phyloP scores from a whole-genome alignment of 2,113 vertebrate species.

The Eira barbara region DNA sequence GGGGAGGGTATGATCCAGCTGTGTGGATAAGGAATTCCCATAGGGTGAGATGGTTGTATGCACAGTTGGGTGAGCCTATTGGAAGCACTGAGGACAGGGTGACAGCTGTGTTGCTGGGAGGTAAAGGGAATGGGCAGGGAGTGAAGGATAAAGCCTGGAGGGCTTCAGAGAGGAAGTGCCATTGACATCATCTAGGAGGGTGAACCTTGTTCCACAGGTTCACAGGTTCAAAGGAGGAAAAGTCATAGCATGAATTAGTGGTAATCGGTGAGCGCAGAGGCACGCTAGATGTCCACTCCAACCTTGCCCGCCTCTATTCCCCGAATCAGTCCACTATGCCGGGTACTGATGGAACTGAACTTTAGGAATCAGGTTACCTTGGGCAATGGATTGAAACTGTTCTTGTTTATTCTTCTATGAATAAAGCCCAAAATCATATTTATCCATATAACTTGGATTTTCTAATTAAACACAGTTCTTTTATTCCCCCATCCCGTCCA shows the following conservation, averaged over 20 bases:
- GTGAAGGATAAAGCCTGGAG: not conserved
- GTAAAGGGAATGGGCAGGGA: not conserved
- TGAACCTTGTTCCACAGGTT: not conserved
- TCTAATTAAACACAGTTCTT: not conserved
- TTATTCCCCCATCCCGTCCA: not conserved
- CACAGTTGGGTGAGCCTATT: not conserved
- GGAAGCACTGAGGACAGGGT: not conserved
- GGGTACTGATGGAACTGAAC: not conserved
- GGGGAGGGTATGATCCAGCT: not conserved
- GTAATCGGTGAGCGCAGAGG: accelerated
- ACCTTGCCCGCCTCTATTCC: too few relatives aligned
- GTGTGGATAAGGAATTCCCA: not conserved
- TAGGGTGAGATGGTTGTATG: not conserved
- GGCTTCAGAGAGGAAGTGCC: not conserved
- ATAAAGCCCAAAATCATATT: not conserved
- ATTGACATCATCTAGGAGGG: not conserved
- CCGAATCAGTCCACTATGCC: not conserved
- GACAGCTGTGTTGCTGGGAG: not conserved
- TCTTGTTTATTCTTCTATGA: not conserved
- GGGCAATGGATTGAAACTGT: not conserved
- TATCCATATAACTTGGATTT: not conserved
- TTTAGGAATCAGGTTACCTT: not conserved
- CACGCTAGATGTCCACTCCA: accelerated
- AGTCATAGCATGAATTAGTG: not conserved
- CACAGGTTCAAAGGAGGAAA: not conserved